Base-by-base conservation (phyloP, 2,797 vertebrate species). In the Pempheris klunzingeri region DNA sequence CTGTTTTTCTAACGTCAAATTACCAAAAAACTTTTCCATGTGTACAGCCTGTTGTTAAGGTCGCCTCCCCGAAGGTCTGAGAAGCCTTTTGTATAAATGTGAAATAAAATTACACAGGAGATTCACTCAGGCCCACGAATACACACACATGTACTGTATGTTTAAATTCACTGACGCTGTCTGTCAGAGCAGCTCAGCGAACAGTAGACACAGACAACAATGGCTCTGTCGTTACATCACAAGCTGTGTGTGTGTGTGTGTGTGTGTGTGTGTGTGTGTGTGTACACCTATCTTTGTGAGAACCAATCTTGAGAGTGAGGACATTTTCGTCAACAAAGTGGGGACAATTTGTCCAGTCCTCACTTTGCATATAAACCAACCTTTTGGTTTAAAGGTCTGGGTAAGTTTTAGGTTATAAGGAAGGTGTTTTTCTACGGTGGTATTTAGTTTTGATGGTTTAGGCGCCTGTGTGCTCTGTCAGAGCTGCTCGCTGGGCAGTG, bases 21-120 rank as follows among this genome's bases (percentile, higher is more conserved):
- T 81, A 83, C 61, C 62, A 57, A 18, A 89, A 90, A 89, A 83
- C 90, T 82, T 85, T 89, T 82, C 88, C 88, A 89, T 91, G 75
- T 89, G 90, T 86, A 75, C 26, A 77, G 78, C 81, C 62, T 74
- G 84, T 85, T 68, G 77, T 90, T 89, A 85, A 30, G 41, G 63
- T 34, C 28, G n/a, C 68, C 71, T 74, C 61, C 79, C 74, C 7
- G 22, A 73, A 58, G 32, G 57, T 41, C 79, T 71, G 43, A 72
- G 71, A 34, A 69, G 60, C 38, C 38, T 69, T 82, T 68, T 83
- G 71, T 84, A 50, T 77, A 83, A 78, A 78, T 46, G 58, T 59
- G 14, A 74, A 73, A 57, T 74, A 8, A 77, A 88, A 88, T 86
- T 83, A 88, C 71, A 88, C 52, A 81, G 66, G 44, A 78, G 82